Evolutionary conservation across 2,888 invertebrate genomes (phyloP), one percentile per base, ranked within the genome.

Genomic region (Drosophila melanocephala): DNA sequence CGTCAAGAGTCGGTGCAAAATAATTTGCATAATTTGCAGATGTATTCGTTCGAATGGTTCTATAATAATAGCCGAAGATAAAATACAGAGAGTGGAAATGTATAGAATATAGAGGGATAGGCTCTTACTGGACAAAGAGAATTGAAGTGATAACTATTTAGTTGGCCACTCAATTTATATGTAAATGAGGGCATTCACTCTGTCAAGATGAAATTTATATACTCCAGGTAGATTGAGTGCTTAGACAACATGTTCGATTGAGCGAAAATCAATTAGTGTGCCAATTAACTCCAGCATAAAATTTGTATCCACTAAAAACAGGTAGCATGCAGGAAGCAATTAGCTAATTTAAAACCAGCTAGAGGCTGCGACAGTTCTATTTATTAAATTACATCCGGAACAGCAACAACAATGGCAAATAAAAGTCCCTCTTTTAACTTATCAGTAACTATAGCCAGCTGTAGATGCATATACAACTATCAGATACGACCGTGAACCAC

Each of bases 1-100:
- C 72, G 28, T 68, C 71, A 83, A 83, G 81, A 91, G 89, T 77
- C 86, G 79, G 75, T 75, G 59, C 68, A 57, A 72, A 63, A 73
- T 77, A 72, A 89, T 88, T 88, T 88, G 77, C 91, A 89, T 88
- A 89, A 81, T 79, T 90, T 64, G 74, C 69, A 73, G 70, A 89
- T 89, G 82, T 77, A 89, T 90, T 82, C 89, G 70, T 47, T 66
- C 65, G 72, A 84, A 73, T 64, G 39, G 52, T 62, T 53, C 44
- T 32, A 6, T 51, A 66, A 68, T 69, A 53, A 57, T 16, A 53
- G 16, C n/a, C 60, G 44, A 66, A 66, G 60, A 70, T 56, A 52
- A 58, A 22, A 50, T 56, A 14, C 35, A 44, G 51, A 57, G 39
- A 77, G 42, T 60, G 57, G 33, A 55, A 66, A 60, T 58, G 53